These are phyloP conservation scores for Salvelinus alpinus DNA, from an alignment of 2,113 vertebrate species.

Conservation along the genomic window DNA sequence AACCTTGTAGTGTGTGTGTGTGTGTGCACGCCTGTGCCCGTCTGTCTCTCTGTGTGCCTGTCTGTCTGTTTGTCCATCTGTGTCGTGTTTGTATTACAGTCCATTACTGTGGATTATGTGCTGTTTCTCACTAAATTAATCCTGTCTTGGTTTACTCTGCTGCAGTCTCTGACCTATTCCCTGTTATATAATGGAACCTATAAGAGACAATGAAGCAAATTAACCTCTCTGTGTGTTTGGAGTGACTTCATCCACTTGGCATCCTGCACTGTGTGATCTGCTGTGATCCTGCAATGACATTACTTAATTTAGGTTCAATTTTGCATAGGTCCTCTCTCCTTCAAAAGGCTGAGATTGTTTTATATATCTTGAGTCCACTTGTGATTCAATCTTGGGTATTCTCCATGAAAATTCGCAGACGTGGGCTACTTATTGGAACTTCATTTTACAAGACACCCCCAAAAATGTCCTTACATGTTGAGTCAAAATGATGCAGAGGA, in stretches of 20 bases:
- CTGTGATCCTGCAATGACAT: background rate
- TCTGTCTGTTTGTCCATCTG: background rate
- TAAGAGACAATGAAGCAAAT: background rate
- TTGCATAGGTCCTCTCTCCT: too few relatives aligned
- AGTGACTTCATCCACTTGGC: background rate
- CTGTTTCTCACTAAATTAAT: background rate
- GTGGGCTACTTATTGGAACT: background rate
- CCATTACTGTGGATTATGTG: background rate
- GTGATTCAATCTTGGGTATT: background rate
- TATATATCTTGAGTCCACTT: background rate
- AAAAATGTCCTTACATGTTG: too few relatives aligned
- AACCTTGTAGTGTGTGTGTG: background rate
- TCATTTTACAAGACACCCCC: background rate
- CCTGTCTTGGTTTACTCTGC: constrained; percentile 11
- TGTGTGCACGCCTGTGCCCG: background rate
- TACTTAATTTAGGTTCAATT: too few relatives aligned
- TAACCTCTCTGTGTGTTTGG: background rate
- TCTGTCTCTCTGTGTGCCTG: background rate
- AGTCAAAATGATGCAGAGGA: too few relatives aligned
- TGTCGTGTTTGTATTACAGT: background rate
- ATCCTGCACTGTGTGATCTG: too few relatives aligned
- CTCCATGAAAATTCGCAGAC: background rate
- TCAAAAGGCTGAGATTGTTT: too few relatives aligned
- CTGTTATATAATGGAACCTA: constrained; percentile 13
- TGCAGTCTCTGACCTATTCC: constrained; percentile 46